These are phyloP conservation scores for Sylvicola cinctus DNA, from an alignment of 2,888 invertebrate genomes.

Conservation along the genomic window DNA sequence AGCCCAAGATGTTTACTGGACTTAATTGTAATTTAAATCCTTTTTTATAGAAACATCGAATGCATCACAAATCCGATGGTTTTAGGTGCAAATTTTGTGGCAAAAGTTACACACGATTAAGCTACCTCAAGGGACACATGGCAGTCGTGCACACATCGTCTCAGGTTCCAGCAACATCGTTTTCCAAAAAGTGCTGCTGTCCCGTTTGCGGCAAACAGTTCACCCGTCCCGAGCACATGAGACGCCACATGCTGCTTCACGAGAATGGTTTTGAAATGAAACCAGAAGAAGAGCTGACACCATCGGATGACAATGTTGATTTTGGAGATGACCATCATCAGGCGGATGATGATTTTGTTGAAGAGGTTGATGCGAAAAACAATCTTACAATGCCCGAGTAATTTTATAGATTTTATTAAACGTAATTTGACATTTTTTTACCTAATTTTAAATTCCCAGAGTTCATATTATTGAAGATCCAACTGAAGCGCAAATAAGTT, in stretches of 20 bases:
- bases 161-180: not conserved
- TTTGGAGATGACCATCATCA: not conserved
- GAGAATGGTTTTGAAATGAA: no score
- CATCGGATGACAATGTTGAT: conserved; percentile 9
- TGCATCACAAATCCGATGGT: conserved; percentile 11
- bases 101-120: conserved; percentile 24
- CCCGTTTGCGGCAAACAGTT: conserved; percentile 26
- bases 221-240: conserved; percentile 25
- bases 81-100: conserved; percentile 24
- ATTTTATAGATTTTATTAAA: no score
- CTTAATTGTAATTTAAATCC: conserved; percentile 11
- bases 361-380: no score
- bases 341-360: no score
- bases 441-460: no score
- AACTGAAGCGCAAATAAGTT: no score
- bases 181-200: conserved; percentile 16
- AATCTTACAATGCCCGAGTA: no score
- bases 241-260: conserved; percentile 28
- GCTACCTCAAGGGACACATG: conserved; percentile 26
- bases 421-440: no score
- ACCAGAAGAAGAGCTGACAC: conserved; percentile 18
- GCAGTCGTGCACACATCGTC: conserved; percentile 12
- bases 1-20: no score
- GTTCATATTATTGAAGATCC: no score
- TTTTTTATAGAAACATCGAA: conserved; percentile 8